phyloP scores from a whole-genome alignment of 1,140 invertebrate genomes.

The Spodoptera litura region DNA sequence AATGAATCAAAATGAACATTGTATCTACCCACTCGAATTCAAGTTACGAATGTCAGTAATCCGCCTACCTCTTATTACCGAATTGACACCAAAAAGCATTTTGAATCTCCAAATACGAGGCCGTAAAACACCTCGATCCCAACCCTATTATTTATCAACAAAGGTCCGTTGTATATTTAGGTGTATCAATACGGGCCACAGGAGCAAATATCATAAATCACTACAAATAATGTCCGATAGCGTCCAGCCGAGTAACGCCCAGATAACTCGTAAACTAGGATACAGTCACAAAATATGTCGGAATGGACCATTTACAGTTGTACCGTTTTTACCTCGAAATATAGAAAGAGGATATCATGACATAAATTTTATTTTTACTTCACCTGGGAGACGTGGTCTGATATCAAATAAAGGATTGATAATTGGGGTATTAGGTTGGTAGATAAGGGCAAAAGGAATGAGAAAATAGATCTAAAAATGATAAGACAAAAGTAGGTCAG shows the following conservation, averaged over 20 bases:
- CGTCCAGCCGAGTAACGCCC: constrained; percentile 30
- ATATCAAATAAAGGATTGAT: constrained; percentile 36
- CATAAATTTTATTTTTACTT: constrained; percentile 49
- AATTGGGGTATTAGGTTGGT: constrained; percentile 9
- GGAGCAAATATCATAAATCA: constrained; percentile 44
- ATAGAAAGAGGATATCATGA: constrained; percentile 38
- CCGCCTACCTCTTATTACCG: constrained; percentile 1
- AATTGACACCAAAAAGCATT: constrained; percentile 7
- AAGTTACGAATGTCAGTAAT: background rate
- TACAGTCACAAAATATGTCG: constrained; percentile 40
- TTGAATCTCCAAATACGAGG: constrained; percentile 6
- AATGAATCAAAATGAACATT: background rate
- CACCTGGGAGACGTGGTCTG: constrained; percentile 34
- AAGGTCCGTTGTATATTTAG: constrained; percentile 34
- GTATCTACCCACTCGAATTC: too few species aligned
- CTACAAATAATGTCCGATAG: constrained; percentile 38
- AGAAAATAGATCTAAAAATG: constrained; percentile 14
- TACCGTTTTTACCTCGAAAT: constrained; percentile 14
- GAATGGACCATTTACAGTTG: constrained; percentile 19
- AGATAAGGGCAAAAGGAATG: background rate
- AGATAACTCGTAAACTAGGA: constrained; percentile 51
- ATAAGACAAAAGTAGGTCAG: background rate
- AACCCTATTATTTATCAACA: constrained; percentile 17
- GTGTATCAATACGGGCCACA: constrained; percentile 20
- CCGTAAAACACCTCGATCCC: constrained; percentile 36